Conservation (phyloP, 2,888 invertebrate genomes). For the Eulithis prunata region DNA sequence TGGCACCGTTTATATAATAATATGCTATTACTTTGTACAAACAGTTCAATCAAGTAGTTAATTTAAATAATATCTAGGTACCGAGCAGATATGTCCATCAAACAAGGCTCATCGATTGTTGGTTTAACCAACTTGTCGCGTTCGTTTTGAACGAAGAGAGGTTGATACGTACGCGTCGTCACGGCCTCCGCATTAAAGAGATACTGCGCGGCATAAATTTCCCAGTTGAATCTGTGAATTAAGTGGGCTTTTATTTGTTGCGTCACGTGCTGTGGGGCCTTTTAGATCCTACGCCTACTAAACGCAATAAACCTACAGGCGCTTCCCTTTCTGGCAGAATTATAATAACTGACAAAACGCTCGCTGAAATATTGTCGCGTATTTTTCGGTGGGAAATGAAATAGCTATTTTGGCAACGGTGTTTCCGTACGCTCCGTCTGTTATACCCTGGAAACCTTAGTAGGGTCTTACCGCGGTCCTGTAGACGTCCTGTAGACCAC, state of each 20-base stretch:
- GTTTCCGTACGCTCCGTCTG: conserved; percentile 50
- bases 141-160: conserved; percentile 60
- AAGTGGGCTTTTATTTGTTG: conserved; percentile 81
- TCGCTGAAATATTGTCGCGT: conserved; percentile 35
- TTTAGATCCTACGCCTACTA: conserved; percentile 61
- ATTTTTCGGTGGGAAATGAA: conserved; percentile 43
- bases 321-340: conserved; percentile 45
- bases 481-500: conserved; percentile 34
- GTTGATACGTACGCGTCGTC: conserved; percentile 78
- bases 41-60: not conserved
- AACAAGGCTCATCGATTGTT: conserved; percentile 59
- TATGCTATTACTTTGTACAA: no score
- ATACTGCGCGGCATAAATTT: conserved; percentile 80
- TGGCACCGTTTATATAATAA: no score
- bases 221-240: conserved; percentile 74
- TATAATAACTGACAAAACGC: conserved; percentile 40
- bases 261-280: conserved; percentile 69
- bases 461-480: conserved; percentile 45
- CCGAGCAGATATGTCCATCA: conserved; percentile 46
- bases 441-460: conserved; percentile 54
- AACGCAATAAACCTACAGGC: conserved; percentile 59
- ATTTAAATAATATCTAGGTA: not conserved
- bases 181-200: conserved; percentile 78
- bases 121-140: conserved; percentile 66
- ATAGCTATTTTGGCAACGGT: conserved; percentile 42